phyloP scores from a whole-genome alignment of 2,888 invertebrate species.

The Escarpia spicata region DNA sequence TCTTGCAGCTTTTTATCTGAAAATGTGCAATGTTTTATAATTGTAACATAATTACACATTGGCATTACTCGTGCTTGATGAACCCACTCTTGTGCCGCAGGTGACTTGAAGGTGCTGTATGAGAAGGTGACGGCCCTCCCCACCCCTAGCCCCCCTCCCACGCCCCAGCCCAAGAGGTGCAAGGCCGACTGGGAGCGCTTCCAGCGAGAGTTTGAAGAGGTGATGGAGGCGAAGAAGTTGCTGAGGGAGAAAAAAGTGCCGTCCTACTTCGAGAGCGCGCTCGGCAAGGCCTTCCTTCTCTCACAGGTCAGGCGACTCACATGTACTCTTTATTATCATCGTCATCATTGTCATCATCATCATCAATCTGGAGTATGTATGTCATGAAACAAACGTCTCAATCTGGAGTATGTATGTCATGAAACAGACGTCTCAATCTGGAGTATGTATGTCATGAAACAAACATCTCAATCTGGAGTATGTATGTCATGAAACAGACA shows the following conservation, averaged over 20 bases:
- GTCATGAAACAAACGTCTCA: neutral
- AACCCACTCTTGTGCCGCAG: conserved; percentile 38
- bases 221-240: conserved; percentile 49
- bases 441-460: too few species aligned
- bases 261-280: conserved; percentile 62
- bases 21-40: too few species aligned
- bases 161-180: conserved; percentile 56
- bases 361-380: neutral
- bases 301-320: conserved; percentile 32
- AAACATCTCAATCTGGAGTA: too few species aligned
- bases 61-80: too few species aligned
- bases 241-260: conserved; percentile 57
- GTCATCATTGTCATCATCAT: neutral
- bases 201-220: conserved; percentile 54
- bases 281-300: conserved; percentile 61
- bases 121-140: conserved; percentile 56
- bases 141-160: conserved; percentile 55
- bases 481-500: too few species aligned
- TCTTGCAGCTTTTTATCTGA: too few species aligned
- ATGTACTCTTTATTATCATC: neutral
- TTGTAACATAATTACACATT: too few species aligned
- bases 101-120: conserved; percentile 55
- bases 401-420: neutral
- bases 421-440: too few species aligned
- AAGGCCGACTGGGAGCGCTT: conserved; percentile 59